These are phyloP conservation scores for Barbus barbus DNA, from an alignment of 2,113 vertebrate genomes.

Conservation along the genomic window DNA sequence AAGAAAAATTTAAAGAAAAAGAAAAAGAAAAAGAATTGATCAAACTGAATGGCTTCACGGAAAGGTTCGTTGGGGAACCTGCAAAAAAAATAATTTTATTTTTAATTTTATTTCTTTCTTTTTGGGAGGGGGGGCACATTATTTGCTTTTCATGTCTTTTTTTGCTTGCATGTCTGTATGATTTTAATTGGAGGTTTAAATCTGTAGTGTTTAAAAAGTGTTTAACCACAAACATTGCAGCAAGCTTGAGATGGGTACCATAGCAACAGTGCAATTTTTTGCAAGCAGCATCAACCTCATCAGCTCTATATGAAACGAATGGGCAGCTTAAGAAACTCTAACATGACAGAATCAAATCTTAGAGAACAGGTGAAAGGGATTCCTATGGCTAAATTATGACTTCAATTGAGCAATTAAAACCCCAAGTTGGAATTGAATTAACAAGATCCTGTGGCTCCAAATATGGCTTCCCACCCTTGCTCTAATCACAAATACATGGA, in stretches of 20 bases:
- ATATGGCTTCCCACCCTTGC: slow-evolving; percentile 57
- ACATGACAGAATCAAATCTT: slow-evolving; percentile 48
- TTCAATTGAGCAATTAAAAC: slow-evolving; percentile 75
- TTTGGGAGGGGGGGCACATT: too few relatives aligned
- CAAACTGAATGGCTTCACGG: too few relatives aligned
- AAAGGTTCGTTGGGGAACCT: too few relatives aligned
- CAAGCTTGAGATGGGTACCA: too few relatives aligned
- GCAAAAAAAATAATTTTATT: too few relatives aligned
- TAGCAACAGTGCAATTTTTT: slow-evolving; percentile 19
- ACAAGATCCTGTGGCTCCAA: slow-evolving; percentile 65
- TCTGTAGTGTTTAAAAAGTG: background rate
- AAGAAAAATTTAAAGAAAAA: too few relatives aligned
- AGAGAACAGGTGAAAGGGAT: slow-evolving; percentile 70
- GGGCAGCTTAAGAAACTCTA: slow-evolving; percentile 17
- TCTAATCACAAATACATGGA: slow-evolving; percentile 73
- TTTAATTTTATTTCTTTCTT: too few relatives aligned
- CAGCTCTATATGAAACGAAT: background rate
- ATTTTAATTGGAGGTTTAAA: background rate
- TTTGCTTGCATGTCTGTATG: background rate
- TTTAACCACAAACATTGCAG: too few relatives aligned
- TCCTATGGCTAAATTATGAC: slow-evolving; percentile 76
- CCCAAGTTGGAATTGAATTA: slow-evolving; percentile 72
- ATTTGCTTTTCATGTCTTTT: too few relatives aligned
- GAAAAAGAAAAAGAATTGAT: too few relatives aligned
- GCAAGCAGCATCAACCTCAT: slow-evolving; percentile 32